Evolutionary conservation across 2,888 invertebrate genomes (phyloP).

Genomic region (Tribolium freemani): DNA sequence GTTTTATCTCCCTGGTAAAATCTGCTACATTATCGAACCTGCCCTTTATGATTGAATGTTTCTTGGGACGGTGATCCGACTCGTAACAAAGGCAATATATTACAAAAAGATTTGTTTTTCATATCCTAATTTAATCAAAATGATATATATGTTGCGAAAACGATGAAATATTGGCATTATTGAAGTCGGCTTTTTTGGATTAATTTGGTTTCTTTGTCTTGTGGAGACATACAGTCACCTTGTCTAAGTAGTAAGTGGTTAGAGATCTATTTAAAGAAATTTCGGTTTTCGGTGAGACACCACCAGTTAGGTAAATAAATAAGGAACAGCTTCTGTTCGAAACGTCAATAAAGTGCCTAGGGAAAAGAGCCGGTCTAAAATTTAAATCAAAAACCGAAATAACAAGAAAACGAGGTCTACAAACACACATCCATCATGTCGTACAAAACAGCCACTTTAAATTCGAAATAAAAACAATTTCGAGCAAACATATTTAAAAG

Average conservation of each 20-base stretch:
- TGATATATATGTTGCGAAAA: slow-evolving; percentile 38
- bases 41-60: slow-evolving; percentile 47
- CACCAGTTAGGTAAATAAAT: slow-evolving; percentile 43
- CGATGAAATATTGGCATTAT: slow-evolving; percentile 28
- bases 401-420: slow-evolving; percentile 66
- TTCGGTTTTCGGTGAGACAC: slow-evolving; percentile 35
- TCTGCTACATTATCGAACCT: slow-evolving; percentile 45
- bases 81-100: slow-evolving; percentile 47
- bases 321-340: slow-evolving; percentile 43
- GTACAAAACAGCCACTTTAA: slow-evolving; percentile 67
- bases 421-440: slow-evolving; percentile 67
- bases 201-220: slow-evolving; percentile 33
- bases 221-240: slow-evolving; percentile 32
- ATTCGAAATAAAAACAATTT: slow-evolving; percentile 69
- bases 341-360: slow-evolving; percentile 45
- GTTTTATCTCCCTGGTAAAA: slow-evolving; percentile 45
- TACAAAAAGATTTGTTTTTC: slow-evolving; percentile 43
- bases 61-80: slow-evolving; percentile 42
- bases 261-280: slow-evolving; percentile 36
- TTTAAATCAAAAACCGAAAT: slow-evolving; percentile 67
- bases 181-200: slow-evolving; percentile 19
- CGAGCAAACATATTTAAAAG: slow-evolving; percentile 68
- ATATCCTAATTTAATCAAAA: slow-evolving; percentile 45
- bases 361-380: slow-evolving; percentile 57
- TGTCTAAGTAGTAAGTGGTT: slow-evolving; percentile 33